Conservation (phyloP, 2,888 invertebrate genomes). For the Spialia ferax region DNA sequence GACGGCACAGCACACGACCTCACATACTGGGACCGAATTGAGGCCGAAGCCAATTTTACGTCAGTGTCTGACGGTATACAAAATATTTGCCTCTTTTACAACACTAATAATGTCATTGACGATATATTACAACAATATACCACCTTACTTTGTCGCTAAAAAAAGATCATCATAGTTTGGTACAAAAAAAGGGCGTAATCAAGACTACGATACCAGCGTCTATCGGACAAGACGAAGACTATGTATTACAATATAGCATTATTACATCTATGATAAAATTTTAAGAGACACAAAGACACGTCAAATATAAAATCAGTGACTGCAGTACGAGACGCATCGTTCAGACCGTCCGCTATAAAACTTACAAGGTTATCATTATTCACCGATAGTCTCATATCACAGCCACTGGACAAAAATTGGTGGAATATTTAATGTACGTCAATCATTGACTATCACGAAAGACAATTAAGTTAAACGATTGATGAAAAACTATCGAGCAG, state of each 20-base stretch:
- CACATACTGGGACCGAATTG: not conserved
- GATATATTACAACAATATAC: slow-evolving; percentile 5
- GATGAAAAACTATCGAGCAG: slow-evolving; percentile 49
- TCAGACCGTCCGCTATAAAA: slow-evolving; percentile 2
- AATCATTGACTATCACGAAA: slow-evolving; percentile 28
- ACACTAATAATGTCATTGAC: slow-evolving; percentile 17
- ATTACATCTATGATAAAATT: slow-evolving; percentile 19
- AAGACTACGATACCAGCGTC: slow-evolving; percentile 19
- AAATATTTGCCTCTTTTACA: slow-evolving; percentile 36
- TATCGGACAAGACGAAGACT: slow-evolving; percentile 30
- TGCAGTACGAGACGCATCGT: slow-evolving; percentile 26
- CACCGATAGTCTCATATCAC: slow-evolving; percentile 28
- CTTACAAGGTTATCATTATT: slow-evolving; percentile 12
- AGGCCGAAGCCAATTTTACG: slow-evolving; percentile 30
- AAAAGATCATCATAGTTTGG: slow-evolving; percentile 11
- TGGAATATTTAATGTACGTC: slow-evolving; percentile 28
- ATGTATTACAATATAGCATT: not conserved
- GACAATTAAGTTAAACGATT: slow-evolving; percentile 13
- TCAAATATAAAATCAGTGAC: slow-evolving; percentile 28
- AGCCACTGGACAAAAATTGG: slow-evolving; percentile 25
- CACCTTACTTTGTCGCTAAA: not conserved
- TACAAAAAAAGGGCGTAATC: slow-evolving; percentile 11
- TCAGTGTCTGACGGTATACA: slow-evolving; percentile 32
- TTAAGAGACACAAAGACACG: slow-evolving; percentile 26
- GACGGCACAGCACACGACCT: slow-evolving; percentile 6